Conservation (phyloP, 2,888 invertebrate genomes). For the Notodonta ziczac region DNA sequence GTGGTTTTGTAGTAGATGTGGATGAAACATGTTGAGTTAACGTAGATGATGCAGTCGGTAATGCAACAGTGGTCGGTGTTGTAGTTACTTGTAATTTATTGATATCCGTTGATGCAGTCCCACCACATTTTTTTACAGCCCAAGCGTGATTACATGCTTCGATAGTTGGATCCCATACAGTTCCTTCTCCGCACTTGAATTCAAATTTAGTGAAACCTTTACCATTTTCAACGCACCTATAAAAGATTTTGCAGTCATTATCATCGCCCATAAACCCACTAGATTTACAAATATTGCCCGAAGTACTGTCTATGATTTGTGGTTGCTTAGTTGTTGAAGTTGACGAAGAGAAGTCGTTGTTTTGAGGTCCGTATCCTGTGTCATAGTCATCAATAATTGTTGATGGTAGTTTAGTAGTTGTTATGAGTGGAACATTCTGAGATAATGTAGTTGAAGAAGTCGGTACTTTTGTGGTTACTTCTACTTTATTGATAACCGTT, state of each 20-base stretch:
- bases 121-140: conserved; percentile 69
- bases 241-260: conserved; percentile 86
- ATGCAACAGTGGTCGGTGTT: conserved; percentile 4
- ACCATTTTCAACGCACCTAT: conserved; percentile 87
- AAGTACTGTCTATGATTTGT: no score
- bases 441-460: neutral
- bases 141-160: conserved; percentile 85
- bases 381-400: conserved; percentile 12
- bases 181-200: conserved; percentile 88
- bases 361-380: conserved; percentile 19
- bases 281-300: conserved; percentile 55
- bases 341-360: conserved; percentile 9
- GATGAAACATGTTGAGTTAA: conserved; percentile 27
- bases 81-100: conserved; percentile 32
- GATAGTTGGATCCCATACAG: conserved; percentile 85
- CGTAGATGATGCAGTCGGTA: conserved; percentile 16
- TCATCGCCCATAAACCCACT: conserved; percentile 86
- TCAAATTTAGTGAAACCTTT: conserved; percentile 85
- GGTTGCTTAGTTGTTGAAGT: conserved; percentile 9
- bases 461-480: conserved; percentile 25
- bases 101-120: conserved; percentile 13
- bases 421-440: no score
- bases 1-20: conserved; percentile 27
- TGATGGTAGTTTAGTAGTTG: conserved; percentile 24
- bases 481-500: conserved; percentile 22